phyloP scores from a whole-genome alignment of 2,888 invertebrate species.

The Beris chalybata region DNA sequence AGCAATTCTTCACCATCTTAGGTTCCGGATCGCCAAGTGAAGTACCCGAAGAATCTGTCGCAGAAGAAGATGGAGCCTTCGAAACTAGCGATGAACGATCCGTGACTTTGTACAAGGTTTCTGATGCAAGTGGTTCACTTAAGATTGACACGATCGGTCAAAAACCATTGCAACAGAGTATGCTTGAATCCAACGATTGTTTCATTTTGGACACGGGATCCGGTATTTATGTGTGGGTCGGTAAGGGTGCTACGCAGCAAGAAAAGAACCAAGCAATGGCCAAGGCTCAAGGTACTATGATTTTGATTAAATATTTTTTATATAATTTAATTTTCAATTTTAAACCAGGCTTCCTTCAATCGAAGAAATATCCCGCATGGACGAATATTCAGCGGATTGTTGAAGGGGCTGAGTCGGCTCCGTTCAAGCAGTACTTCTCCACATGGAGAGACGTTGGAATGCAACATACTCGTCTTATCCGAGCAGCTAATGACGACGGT shows the following conservation, averaged over 20 bases:
- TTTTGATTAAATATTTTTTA: slow-evolving; percentile 4
- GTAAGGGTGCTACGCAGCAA: slow-evolving; percentile 70
- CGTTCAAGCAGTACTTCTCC: slow-evolving; percentile 86
- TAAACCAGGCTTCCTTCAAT: slow-evolving; percentile 58
- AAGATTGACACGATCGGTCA: slow-evolving; percentile 68
- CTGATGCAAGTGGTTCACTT: slow-evolving; percentile 68
- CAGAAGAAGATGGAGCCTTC: slow-evolving; percentile 75
- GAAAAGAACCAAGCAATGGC: slow-evolving; percentile 75
- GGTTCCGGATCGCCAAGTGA: slow-evolving; percentile 72
- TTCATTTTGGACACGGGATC: slow-evolving; percentile 80
- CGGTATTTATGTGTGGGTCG: slow-evolving; percentile 84
- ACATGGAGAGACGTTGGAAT: slow-evolving; percentile 74
- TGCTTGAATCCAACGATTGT: slow-evolving; percentile 62
- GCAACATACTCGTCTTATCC: slow-evolving; percentile 62
- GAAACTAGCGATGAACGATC: slow-evolving; percentile 68
- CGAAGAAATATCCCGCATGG: slow-evolving; percentile 77
- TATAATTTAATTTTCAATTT: not conserved
- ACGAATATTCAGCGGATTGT: slow-evolving; percentile 68
- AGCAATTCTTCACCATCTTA: slow-evolving; percentile 76
- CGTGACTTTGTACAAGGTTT: slow-evolving; percentile 69
- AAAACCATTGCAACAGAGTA: slow-evolving; percentile 72
- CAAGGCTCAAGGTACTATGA: slow-evolving; percentile 62
- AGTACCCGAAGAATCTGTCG: slow-evolving; percentile 71
- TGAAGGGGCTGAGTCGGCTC: slow-evolving; percentile 80
- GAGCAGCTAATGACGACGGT: slow-evolving; percentile 55